phyloP scores from a whole-genome alignment of 2,888 invertebrate genomes.

The Eupithecia dodoneata region DNA sequence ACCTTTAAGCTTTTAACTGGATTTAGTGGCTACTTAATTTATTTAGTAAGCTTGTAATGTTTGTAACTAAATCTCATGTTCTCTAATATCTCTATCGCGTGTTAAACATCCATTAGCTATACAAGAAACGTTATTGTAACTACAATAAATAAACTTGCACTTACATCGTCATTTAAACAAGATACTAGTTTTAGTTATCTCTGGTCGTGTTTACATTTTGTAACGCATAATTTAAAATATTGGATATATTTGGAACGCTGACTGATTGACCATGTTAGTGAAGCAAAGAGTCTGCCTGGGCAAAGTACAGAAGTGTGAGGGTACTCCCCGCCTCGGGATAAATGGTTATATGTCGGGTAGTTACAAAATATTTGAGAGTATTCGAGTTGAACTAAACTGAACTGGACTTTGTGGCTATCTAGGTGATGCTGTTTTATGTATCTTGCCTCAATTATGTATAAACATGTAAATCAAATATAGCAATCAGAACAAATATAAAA shows the following conservation, averaged over 20 bases:
- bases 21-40: not conserved
- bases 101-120: conserved; percentile 48
- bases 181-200: not conserved
- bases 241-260: not conserved
- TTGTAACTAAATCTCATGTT: conserved; percentile 11
- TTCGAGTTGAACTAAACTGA: not conserved
- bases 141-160: conserved; percentile 24
- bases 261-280: not conserved
- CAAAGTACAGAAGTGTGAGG: not conserved
- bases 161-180: conserved; percentile 12
- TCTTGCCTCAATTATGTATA: not conserved
- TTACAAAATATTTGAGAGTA: not conserved
- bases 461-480: not conserved
- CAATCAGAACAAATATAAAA: not conserved
- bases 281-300: not conserved
- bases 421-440: not conserved
- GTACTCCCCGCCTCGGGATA: not conserved
- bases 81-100: conserved; percentile 55
- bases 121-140: conserved; percentile 27
- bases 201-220: not conserved
- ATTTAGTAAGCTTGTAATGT: not conserved
- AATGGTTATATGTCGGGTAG: not conserved
- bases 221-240: not conserved
- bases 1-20: not conserved
- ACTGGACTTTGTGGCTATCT: not conserved